Conservation (phyloP, 2,113 vertebrate species). For the Tinamus guttatus region DNA sequence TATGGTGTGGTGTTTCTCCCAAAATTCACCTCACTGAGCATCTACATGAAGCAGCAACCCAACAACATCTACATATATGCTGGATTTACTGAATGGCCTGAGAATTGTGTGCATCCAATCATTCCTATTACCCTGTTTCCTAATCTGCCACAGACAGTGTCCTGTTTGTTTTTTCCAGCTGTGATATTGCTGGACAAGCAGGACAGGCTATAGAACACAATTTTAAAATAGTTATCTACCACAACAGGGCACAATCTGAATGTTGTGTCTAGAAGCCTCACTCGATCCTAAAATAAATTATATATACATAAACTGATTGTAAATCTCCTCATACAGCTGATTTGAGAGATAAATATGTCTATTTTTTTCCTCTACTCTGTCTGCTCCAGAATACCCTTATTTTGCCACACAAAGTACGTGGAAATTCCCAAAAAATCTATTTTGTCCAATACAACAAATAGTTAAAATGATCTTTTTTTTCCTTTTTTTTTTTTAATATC, state of each 20-base stretch:
- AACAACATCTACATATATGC: fast-evolving
- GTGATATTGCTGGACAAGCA: not conserved
- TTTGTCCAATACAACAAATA: not conserved
- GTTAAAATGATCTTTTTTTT: not conserved
- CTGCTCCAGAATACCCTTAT: not conserved
- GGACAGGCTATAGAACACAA: not conserved
- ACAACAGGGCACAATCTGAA: not conserved
- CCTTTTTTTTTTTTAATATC: not conserved
- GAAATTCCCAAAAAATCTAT: not conserved
- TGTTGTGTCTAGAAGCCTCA: not conserved
- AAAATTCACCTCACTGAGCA: not conserved
- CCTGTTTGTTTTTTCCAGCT: not conserved
- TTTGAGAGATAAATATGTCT: not conserved
- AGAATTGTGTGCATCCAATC: not conserved
- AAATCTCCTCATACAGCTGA: not conserved
- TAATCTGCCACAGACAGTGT: not conserved
- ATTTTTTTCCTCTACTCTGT: not conserved
- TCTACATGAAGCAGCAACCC: not conserved
- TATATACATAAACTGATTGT: not conserved
- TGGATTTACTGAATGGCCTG: not conserved
- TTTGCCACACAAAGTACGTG: not conserved
- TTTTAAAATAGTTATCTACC: not conserved
- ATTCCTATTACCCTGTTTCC: not conserved
- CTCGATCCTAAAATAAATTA: not conserved
- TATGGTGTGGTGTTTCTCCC: not conserved